These are phyloP conservation scores for Danio albolineatus DNA, from an alignment of 2,797 vertebrate genomes.

Conservation along the genomic window DNA sequence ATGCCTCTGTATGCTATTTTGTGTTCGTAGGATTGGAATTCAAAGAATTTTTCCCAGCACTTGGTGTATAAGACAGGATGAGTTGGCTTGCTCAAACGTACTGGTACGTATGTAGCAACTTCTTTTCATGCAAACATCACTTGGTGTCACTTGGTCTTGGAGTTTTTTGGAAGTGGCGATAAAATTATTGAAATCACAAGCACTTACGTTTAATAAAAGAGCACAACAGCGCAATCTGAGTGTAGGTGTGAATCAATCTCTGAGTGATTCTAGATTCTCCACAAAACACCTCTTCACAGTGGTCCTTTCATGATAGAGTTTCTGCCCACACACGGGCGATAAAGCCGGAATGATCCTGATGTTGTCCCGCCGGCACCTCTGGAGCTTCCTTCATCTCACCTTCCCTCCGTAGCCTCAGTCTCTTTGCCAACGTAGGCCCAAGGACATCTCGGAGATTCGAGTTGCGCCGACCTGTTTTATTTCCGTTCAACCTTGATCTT, in stretches of 20 bases:
- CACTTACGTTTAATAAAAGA: slow-evolving; percentile 13
- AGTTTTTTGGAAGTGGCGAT: slow-evolving; percentile 1
- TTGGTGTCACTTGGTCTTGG: neutral
- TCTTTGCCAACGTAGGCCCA: slow-evolving; percentile 47
- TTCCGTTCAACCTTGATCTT: slow-evolving; percentile 34
- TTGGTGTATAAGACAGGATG: neutral
- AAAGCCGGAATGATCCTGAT: slow-evolving; percentile 41
- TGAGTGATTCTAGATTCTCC: slow-evolving; percentile 20
- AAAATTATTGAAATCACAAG: slow-evolving; percentile 20
- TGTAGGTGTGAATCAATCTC: slow-evolving; percentile 34
- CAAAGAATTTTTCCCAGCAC: neutral
- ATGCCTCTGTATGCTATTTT: neutral
- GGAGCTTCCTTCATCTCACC: slow-evolving; percentile 20
- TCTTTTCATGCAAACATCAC: neutral
- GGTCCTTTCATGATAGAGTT: slow-evolving; percentile 27
- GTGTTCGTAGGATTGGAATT: neutral
- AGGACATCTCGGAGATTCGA: slow-evolving; percentile 19
- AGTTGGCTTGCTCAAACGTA: slow-evolving; percentile 2
- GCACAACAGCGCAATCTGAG: slow-evolving; percentile 20
- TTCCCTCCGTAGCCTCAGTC: slow-evolving; percentile 19
- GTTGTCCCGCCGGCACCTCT: slow-evolving; percentile 17
- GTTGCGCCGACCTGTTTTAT: slow-evolving; percentile 28
- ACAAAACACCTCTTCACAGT: slow-evolving; percentile 38
- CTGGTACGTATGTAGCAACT: slow-evolving; percentile 5
- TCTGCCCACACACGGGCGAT: slow-evolving; percentile 25